Conservation (phyloP, 2,888 invertebrate species). For the Vanessa cardui region DNA sequence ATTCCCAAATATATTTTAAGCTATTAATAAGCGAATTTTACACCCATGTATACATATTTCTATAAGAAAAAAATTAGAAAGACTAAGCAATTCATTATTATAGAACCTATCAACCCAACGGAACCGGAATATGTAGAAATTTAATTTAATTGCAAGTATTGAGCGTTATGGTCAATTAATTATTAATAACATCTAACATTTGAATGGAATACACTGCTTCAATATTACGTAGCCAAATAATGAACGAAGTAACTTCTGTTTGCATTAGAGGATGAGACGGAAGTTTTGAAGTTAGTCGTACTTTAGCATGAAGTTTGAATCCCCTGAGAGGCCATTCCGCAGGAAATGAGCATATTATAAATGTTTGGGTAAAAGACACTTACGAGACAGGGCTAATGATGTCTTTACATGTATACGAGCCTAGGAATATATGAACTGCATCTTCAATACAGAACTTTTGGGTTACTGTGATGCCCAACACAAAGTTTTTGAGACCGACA, state of each 20-base stretch:
- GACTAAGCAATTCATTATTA: background rate
- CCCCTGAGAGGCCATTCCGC: slow-evolving; percentile 35
- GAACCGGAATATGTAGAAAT: slow-evolving; percentile 3
- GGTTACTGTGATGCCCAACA: too few species aligned
- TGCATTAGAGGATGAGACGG: slow-evolving; percentile 42
- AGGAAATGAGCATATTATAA: slow-evolving; percentile 22
- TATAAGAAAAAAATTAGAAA: too few species aligned
- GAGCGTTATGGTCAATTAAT: slow-evolving; percentile 23
- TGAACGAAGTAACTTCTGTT: slow-evolving; percentile 39
- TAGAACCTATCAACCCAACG: background rate
- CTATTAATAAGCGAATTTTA: too few species aligned
- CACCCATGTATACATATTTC: too few species aligned
- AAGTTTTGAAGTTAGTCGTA: slow-evolving; percentile 41
- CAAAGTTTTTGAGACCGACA: too few species aligned
- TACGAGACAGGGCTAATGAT: background rate
- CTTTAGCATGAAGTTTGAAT: slow-evolving; percentile 39
- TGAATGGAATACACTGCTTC: slow-evolving; percentile 19
- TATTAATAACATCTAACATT: slow-evolving; percentile 18
- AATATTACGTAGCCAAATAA: slow-evolving; percentile 30
- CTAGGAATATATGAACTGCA: background rate
- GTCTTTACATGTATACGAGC: background rate
- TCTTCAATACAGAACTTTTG: too few species aligned
- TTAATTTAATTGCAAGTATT: slow-evolving; percentile 20
- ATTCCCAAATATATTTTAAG: too few species aligned
- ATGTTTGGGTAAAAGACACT: slow-evolving; percentile 8